Percentiles rank a stretch among this genome's conserved stretches.
Conservation (phyloP, 2,888 invertebrate genomes). For the Nemoura dubitans region DNA sequence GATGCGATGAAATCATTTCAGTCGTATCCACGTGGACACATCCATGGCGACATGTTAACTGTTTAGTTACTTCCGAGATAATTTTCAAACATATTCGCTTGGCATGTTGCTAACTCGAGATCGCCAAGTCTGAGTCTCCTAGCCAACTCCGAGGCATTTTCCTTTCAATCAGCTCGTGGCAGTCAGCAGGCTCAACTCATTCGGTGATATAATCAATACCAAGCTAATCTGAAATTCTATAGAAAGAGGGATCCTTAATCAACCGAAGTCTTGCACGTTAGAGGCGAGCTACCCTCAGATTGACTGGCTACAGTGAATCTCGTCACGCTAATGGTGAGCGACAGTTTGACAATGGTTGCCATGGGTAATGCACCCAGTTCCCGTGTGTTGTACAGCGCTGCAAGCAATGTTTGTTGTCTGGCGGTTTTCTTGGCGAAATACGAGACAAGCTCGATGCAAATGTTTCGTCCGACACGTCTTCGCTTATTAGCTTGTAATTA, state of each 20-base stretch:
- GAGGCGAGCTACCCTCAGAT: background rate
- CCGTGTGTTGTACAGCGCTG: background rate
- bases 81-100: background rate
- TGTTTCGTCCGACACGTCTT: conserved; percentile 50
- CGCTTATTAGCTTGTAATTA: conserved; percentile 51
- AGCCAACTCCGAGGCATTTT: background rate
- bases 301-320: conserved; percentile 17
- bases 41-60: conserved; percentile 18
- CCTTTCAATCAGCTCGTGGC: background rate
- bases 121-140: background rate
- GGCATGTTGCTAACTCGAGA: background rate
- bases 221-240: background rate
- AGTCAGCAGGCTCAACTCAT: background rate
- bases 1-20: background rate
- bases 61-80: background rate
- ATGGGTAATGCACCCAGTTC: too few relatives aligned
- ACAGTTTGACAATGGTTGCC: conserved; percentile 37
- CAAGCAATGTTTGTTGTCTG: conserved; percentile 20
- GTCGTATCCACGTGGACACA: background rate
- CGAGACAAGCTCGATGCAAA: conserved; percentile 48
- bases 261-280: background rate
- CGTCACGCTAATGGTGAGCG: conserved; percentile 38
- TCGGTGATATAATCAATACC: conserved; percentile 12
- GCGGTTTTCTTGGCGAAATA: conserved; percentile 37
- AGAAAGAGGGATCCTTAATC: conserved; percentile 5